Conservation (phyloP, 2,113 vertebrate species). For the Chloropsis cyanopogon region DNA sequence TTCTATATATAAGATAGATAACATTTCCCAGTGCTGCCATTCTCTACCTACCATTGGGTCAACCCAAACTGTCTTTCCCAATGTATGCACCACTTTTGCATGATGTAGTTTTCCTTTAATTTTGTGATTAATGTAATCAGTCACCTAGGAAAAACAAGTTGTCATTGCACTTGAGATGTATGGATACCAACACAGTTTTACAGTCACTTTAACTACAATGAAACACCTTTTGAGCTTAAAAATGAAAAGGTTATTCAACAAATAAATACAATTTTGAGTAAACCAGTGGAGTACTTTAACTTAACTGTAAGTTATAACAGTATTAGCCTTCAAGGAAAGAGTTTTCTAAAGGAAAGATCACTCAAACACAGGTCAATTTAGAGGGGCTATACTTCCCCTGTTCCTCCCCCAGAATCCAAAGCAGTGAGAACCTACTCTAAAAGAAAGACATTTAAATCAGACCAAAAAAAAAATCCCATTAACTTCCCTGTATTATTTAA, state of each 20-base stretch:
- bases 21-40: not conserved
- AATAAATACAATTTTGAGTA: not conserved
- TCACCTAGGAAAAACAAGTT: conserved; percentile 77
- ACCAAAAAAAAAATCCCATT: not conserved
- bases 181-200: not conserved
- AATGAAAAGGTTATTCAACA: not conserved
- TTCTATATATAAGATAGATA: no score
- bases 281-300: not conserved
- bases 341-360: not conserved
- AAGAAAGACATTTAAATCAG: not conserved
- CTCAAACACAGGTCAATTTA: not conserved
- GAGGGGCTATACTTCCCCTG: not conserved
- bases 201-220: not conserved
- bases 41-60: conserved; percentile 84
- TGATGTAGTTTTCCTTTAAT: conserved; percentile 83
- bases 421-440: not conserved
- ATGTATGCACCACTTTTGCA: conserved; percentile 79
- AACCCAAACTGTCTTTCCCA: conserved; percentile 87
- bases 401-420: not conserved
- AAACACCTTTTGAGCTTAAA: not conserved
- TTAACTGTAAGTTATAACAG: not conserved
- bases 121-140: conserved; percentile 78
- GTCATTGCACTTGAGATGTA: not conserved
- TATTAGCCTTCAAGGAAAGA: not conserved
- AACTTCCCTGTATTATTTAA: not conserved